Base-by-base conservation (phyloP, 1,140 invertebrate species). In the Phenacoccus solenopsis region DNA sequence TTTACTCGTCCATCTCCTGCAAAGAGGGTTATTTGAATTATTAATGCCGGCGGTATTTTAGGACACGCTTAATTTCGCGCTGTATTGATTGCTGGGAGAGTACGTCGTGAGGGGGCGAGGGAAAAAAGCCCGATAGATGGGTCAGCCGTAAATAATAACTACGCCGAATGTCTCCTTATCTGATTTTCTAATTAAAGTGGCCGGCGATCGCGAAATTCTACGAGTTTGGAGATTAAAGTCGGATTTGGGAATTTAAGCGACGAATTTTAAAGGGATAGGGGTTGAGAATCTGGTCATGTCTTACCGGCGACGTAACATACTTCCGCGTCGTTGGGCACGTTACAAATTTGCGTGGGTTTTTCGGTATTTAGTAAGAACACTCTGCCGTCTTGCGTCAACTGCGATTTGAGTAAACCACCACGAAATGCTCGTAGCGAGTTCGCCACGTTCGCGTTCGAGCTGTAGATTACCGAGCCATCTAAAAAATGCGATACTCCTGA, bases 391-490 rank as follows among this genome's bases (percentile, higher is more conserved):
- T 35, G 25, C 5, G 72, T 70, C 7, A 70, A 21, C 56, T 76
- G 75, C 70, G 83, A 81, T 64, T 81, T 81, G 71, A 89, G 75
- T 20, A 81, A 75, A 0, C 87, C 87, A 0, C 82, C 83, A n/a
- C 80, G 76, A 70, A 84, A 84, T 38, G 80, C 81, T 69, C 86
- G 77, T 28, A 89, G 73, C 0, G 80, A 75, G 1, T 76, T 73
- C 0, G 82, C 74, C 28, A 86, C 83, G 49, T 84, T 80, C 20
- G 79, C 73, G 49, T 83, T 84, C 1, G 85, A 89, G 0, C 89
- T 88, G 72, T 91, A 91, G 49, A 89, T 79, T n/a, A 82, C 82
- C 0, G 88, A 90, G 7, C 79, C 87, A 77, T 90, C 89, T 71
- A 90, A 80, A 74, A 82, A 90, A 59, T 87, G 81, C 7, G 86